These are phyloP conservation scores for Pachypanchax playfairii DNA, from an alignment of 2,113 vertebrate genomes.

Conservation along the genomic window DNA sequence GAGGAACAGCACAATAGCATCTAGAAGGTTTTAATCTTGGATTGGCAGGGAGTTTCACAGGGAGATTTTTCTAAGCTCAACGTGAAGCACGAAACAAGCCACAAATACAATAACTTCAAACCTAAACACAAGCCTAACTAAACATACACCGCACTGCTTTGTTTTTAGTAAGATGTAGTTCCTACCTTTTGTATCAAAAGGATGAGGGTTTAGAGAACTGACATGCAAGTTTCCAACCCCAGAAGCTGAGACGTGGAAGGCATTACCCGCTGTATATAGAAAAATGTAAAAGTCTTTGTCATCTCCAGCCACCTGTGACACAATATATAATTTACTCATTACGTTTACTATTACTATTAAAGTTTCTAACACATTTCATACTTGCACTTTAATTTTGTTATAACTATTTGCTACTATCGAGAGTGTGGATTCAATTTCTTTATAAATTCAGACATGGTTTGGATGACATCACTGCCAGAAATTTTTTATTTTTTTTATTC, in stretches of 20 bases:
- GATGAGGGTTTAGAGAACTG: constrained; percentile 22
- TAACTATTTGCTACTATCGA: too few relatives aligned
- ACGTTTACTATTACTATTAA: too few relatives aligned
- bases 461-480: too few relatives aligned
- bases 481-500: too few relatives aligned
- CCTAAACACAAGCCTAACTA: constrained; percentile 16
- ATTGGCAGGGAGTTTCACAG: constrained; percentile 6
- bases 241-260: constrained; percentile 10
- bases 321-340: too few relatives aligned
- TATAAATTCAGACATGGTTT: too few relatives aligned
- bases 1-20: neutral
- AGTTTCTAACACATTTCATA: too few relatives aligned
- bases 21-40: constrained; percentile 15
- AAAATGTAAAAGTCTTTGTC: constrained; percentile 16
- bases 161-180: neutral
- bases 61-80: constrained; percentile 10
- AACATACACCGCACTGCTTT: neutral
- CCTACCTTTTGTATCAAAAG: constrained; percentile 45
- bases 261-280: constrained; percentile 25
- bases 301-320: constrained; percentile 32
- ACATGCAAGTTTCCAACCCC: constrained; percentile 29
- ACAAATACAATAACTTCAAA: constrained; percentile 1
- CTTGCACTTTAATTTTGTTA: too few relatives aligned
- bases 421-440: too few relatives aligned
- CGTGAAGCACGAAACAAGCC: constrained; percentile 25